A percentile compares a stretch with the other conserved stretches of the same genome.
phyloP scores from a whole-genome alignment of 1,140 invertebrate species.

The Drosophila arawakana region DNA sequence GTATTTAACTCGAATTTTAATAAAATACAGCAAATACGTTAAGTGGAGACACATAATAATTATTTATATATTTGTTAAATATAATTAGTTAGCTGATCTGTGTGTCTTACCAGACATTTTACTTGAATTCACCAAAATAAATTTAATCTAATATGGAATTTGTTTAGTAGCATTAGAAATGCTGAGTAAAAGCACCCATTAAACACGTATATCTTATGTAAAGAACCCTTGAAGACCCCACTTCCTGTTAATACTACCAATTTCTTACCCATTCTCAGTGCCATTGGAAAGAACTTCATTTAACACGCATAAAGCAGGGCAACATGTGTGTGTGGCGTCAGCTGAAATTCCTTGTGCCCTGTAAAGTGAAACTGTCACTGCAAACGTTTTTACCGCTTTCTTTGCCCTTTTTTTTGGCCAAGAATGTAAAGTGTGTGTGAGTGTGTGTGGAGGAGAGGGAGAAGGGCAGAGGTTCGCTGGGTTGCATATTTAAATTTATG shows the following conservation, averaged over 20 bases:
- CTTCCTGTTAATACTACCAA: neutral
- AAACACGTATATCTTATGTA: slow-evolving; percentile 5
- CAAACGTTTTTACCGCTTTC: slow-evolving; percentile 56
- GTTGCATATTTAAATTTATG: slow-evolving; percentile 83
- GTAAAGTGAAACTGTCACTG: slow-evolving; percentile 80
- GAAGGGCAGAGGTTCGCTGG: slow-evolving; percentile 34
- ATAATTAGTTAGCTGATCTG: too few species aligned
- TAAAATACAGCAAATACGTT: too few species aligned
- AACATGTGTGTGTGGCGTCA: slow-evolving; percentile 71
- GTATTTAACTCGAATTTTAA: too few species aligned
- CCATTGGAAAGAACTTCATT: slow-evolving; percentile 64
- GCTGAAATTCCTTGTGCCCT: slow-evolving; percentile 70
- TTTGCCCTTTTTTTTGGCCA: slow-evolving; percentile 41
- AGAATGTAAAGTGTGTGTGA: slow-evolving; percentile 58
- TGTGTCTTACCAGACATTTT: too few species aligned
- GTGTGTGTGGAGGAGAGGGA: neutral
- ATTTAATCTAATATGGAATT: neutral
- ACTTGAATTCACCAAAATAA: neutral
- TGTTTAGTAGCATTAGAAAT: neutral
- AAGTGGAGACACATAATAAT: too few species aligned
- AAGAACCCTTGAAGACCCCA: slow-evolving; percentile 15
- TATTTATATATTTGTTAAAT: too few species aligned
- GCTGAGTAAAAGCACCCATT: slow-evolving; percentile 6
- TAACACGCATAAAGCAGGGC: slow-evolving; percentile 73
- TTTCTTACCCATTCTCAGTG: neutral